Evolutionary conservation across 2,797 vertebrate genomes (phyloP).

Genomic region (Prionace glauca): DNA sequence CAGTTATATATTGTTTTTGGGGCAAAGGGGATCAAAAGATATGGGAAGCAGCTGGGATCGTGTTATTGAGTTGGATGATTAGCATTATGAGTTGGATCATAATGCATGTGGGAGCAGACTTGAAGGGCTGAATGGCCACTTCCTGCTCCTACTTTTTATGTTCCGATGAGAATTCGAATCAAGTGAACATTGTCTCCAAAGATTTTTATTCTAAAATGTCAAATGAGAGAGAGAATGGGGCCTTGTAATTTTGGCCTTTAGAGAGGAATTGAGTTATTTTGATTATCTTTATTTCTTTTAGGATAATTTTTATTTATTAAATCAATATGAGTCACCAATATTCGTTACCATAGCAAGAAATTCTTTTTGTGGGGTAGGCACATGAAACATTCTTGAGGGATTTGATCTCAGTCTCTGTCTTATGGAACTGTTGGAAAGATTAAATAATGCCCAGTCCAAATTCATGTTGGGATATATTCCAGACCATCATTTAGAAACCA

Average conservation of each 20-base stretch:
- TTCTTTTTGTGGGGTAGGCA: neutral
- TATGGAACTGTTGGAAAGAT: neutral
- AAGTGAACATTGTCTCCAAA: too few relatives aligned
- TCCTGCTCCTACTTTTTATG: too few relatives aligned
- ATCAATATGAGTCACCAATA: neutral
- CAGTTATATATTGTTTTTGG: too few relatives aligned
- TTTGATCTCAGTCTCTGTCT: neutral
- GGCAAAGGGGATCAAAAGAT: too few relatives aligned
- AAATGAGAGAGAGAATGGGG: neutral
- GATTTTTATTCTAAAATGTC: neutral
- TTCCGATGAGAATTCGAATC: neutral
- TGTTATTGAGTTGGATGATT: too few relatives aligned
- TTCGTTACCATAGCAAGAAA: too few relatives aligned
- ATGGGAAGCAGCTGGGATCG: too few relatives aligned
- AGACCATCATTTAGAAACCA: neutral
- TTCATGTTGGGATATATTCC: neutral
- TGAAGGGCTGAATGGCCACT: too few relatives aligned
- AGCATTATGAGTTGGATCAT: too few relatives aligned
- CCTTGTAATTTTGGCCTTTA: neutral
- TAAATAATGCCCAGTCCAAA: neutral
- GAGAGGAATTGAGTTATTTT: neutral
- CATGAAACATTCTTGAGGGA: neutral
- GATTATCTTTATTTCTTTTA: neutral
- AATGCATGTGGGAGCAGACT: too few relatives aligned
- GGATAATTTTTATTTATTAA: neutral